phyloP scores from a whole-genome alignment of 2,888 invertebrate species.

The Pemphredon lugubris region DNA sequence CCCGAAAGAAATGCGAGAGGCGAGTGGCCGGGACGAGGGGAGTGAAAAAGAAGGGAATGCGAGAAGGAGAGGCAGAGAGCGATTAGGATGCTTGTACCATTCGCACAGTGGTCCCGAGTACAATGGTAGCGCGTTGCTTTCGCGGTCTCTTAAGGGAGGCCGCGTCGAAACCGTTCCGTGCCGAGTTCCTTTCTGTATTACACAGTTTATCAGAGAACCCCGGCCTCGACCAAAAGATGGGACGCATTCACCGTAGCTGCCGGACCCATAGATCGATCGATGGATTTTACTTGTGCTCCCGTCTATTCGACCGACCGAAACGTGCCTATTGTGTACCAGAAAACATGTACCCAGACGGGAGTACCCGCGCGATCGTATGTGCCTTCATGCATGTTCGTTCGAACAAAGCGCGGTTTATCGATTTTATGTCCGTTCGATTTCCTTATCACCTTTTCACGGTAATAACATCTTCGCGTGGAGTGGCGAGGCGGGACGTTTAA shows the following conservation, averaged over 20 bases:
- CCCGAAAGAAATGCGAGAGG: too few species aligned
- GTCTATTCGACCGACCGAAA: conserved; percentile 34
- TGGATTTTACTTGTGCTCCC: conserved; percentile 40
- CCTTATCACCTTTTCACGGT: conserved; percentile 26
- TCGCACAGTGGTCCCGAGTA: conserved; percentile 37
- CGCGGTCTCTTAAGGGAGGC: conserved; percentile 53
- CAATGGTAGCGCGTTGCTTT: conserved; percentile 52
- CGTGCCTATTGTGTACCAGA: conserved; percentile 46
- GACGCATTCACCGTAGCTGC: conserved; percentile 29
- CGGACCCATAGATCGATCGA: conserved; percentile 56
- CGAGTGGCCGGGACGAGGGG: background rate
- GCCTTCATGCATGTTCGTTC: conserved; percentile 3
- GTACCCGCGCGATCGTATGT: conserved; percentile 15
- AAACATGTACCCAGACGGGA: conserved; percentile 14
- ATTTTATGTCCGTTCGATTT: conserved; percentile 47
- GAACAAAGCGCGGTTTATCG: conserved; percentile 44
- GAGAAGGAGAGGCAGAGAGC: conserved; percentile 21
- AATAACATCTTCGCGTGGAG: conserved; percentile 25
- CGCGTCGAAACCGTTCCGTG: conserved; percentile 51
- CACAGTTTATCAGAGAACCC: conserved; percentile 58
- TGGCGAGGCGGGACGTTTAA: background rate
- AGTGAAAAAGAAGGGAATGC: conserved; percentile 13
- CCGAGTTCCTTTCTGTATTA: conserved; percentile 56
- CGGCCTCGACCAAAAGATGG: conserved; percentile 53
- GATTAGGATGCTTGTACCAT: conserved; percentile 46